Evolutionary conservation across 2,113 vertebrate species (phyloP), one percentile per base, ranked within the genome.

Genomic region (Tychaedon coryphoeus): DNA sequence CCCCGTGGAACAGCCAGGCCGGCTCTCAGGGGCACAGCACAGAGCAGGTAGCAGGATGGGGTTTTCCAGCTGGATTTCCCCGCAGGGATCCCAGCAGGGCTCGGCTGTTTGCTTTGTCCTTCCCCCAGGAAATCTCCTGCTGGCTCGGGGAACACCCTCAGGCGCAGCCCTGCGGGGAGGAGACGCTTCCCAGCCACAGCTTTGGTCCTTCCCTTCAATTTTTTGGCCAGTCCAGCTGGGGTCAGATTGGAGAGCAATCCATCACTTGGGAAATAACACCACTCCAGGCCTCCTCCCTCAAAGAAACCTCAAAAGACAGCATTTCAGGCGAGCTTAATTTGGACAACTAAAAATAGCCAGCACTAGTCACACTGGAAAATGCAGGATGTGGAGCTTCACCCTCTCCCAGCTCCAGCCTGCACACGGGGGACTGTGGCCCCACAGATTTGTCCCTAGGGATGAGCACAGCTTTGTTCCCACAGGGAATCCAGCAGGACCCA

Each of bases 281-380:
- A 90, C 92, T 92, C 14, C 82, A 67, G 82, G 91, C 88, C 88
- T 95, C 95, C 95, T 97, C 96, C 92, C 88, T 88, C 95, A 25
- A 86, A 86, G 54, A 93, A 97, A 95, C 92, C 96, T 94, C 91
- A 93, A 86, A 96, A 96, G 92, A 90, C 92, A 90, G 84, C 86
- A 53, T 90, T 96, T 92, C 66, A 86, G 88, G 48, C 64, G 0
- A 92, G 92, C 95, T 95, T 86, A 92, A 92, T 90, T 90, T 62
- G 88, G 94, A 77, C 90, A 51, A 90, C 96, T 97, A 95, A 96
- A 97, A 97, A 96, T 95, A 96, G 92, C 85, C 75, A 1, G 92
- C 91, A 84, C 92, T 57, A 64, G 94, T 90, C 90, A 92, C 90
- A 82, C 69, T 84, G 82, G 75, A 94, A 93, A 83, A 90, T 3